Conservation (phyloP, 2,888 invertebrate genomes). For the Hesperia comma region DNA sequence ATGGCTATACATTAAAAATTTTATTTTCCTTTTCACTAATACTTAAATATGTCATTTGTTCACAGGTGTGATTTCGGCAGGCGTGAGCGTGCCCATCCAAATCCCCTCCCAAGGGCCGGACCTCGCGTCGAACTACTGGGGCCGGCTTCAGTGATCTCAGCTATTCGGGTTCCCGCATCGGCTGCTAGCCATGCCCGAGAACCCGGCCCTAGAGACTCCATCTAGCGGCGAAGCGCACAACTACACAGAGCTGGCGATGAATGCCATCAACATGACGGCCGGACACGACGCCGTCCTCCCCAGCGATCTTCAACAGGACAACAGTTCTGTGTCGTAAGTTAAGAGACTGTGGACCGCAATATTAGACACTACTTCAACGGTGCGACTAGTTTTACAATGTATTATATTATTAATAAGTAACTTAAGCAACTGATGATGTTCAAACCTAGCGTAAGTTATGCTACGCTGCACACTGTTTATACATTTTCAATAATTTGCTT, state of each 20-base stretch:
- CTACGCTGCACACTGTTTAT: conserved; percentile 51
- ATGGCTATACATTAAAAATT: too few relatives aligned
- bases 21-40: not conserved
- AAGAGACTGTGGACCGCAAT: conserved; percentile 36
- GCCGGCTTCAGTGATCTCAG: conserved; percentile 96
- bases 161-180: conserved; percentile 94
- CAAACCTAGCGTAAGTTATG: conserved; percentile 75
- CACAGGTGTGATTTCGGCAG: conserved; percentile 95
- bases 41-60: conserved; percentile 11
- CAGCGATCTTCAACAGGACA: conserved; percentile 65
- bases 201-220: conserved; percentile 81
- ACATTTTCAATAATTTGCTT: conserved; percentile 43
- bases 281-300: conserved; percentile 80
- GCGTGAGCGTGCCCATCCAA: conserved; percentile 96
- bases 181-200: conserved; percentile 86
- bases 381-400: conserved; percentile 53
- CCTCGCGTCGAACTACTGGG: conserved; percentile 93
- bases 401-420: conserved; percentile 40
- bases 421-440: conserved; percentile 82
- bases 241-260: conserved; percentile 78
- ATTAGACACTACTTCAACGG: conserved; percentile 47
- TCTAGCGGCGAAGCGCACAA: conserved; percentile 80
- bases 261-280: conserved; percentile 82
- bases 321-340: conserved; percentile 71
- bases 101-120: conserved; percentile 94